These are phyloP conservation scores for Formica selysi DNA, from an alignment of 1,140 invertebrate genomes.

Conservation along the genomic window DNA sequence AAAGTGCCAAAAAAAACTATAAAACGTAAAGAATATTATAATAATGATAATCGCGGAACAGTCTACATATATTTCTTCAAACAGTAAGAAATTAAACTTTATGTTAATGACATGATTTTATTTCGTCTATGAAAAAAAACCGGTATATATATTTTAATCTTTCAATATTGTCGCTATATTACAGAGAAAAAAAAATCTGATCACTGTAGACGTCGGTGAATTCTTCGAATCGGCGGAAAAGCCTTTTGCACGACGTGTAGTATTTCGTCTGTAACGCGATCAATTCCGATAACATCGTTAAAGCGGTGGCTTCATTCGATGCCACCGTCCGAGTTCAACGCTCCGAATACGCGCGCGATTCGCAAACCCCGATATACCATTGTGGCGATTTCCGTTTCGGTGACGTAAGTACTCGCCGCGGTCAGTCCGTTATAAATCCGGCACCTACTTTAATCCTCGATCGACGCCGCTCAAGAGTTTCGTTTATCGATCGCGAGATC, in stretches of 20 bases:
- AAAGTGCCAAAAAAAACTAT: not conserved
- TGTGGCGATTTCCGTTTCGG: conserved; percentile 50
- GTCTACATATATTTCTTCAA: not conserved
- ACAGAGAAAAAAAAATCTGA: too few relatives aligned
- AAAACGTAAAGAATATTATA: not conserved
- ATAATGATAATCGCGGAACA: not conserved
- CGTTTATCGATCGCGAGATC: conserved; percentile 39
- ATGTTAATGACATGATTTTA: not conserved
- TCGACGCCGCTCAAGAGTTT: conserved; percentile 4
- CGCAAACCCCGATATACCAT: conserved; percentile 42
- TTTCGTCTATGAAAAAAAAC: not conserved
- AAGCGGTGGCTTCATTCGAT: conserved; percentile 5
- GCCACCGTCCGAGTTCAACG: conserved; percentile 23
- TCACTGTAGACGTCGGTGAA: not conserved
- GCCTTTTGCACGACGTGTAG: not conserved
- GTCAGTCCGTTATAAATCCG: conserved; percentile 46
- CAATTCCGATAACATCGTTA: conserved; percentile 38
- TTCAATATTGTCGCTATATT: too few relatives aligned
- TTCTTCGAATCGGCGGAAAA: not conserved
- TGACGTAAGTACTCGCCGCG: conserved; percentile 37
- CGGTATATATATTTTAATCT: too few relatives aligned
- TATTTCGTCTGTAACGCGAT: conserved; percentile 12
- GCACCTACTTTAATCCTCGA: conserved; percentile 5
- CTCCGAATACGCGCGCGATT: conserved; percentile 32
- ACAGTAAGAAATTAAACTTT: not conserved